Evolutionary conservation across 2,888 invertebrate genomes (phyloP).

Genomic region (Tillus elongatus): DNA sequence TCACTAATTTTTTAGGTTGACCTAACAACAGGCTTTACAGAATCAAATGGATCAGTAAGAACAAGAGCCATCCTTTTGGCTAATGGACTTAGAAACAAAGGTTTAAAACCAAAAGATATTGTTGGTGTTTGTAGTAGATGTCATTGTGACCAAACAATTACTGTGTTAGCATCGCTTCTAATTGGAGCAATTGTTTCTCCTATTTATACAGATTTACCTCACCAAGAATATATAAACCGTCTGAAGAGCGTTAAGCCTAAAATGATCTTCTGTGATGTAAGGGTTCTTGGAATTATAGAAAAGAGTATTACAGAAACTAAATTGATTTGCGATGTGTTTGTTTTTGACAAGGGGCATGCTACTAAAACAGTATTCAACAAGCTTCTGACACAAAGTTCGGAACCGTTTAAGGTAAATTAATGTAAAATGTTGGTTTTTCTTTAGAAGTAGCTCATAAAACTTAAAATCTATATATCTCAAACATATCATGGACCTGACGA

Average conservation of each 20-base stretch:
- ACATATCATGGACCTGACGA: too few species aligned
- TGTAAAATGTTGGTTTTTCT: too few species aligned
- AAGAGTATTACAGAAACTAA: slow-evolving; percentile 19
- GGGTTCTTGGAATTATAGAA: slow-evolving; percentile 28
- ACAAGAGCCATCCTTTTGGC: slow-evolving; percentile 30
- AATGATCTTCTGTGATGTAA: slow-evolving; percentile 32
- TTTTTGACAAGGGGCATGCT: slow-evolving; percentile 23
- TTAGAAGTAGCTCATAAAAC: too few species aligned
- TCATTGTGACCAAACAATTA: slow-evolving; percentile 33
- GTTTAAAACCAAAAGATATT: slow-evolving; percentile 27
- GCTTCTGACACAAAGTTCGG: slow-evolving; percentile 15
- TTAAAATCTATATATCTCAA: too few species aligned
- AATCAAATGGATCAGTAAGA: slow-evolving; percentile 32
- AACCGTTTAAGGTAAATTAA: too few species aligned
- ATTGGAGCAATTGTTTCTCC: slow-evolving; percentile 33
- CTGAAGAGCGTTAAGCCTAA: slow-evolving; percentile 30
- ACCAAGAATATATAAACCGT: slow-evolving; percentile 24
- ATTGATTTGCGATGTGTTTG: slow-evolving; percentile 20
- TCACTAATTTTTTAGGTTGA: slow-evolving; percentile 35
- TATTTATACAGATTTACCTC: slow-evolving; percentile 26
- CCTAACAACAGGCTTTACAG: slow-evolving; percentile 28
- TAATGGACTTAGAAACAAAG: slow-evolving; percentile 24
- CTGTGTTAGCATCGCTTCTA: slow-evolving; percentile 29
- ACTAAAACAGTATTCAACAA: slow-evolving; percentile 21
- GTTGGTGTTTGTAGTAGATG: slow-evolving; percentile 30